Evolutionary conservation across 2,888 invertebrate species (phyloP).

Genomic region (Cheilosia soror): DNA sequence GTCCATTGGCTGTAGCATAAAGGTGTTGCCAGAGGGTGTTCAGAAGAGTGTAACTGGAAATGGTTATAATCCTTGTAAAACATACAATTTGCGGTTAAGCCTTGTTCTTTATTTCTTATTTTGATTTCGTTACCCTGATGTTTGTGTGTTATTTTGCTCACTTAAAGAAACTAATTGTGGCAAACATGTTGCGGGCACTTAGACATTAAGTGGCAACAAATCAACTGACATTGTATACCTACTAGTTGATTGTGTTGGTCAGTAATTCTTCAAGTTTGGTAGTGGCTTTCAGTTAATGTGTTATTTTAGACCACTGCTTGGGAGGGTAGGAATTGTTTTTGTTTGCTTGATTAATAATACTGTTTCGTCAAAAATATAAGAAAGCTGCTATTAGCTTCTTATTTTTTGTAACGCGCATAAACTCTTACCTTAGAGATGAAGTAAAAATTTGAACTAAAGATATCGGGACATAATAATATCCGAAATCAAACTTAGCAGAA

Average conservation of each 20-base stretch:
- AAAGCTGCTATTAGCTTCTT: too few species aligned
- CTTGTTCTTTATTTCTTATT: not conserved
- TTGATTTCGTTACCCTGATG: not conserved
- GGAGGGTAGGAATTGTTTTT: too few species aligned
- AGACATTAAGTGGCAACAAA: constrained; percentile 20
- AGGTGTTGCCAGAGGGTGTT: constrained; percentile 21
- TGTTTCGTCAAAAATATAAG: too few species aligned
- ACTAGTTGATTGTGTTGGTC: not conserved
- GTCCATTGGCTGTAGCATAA: constrained; percentile 26
- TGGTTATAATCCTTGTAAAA: constrained; percentile 8
- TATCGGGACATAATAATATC: too few species aligned
- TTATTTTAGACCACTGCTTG: too few species aligned
- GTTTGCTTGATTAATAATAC: too few species aligned
- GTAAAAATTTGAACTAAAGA: too few species aligned
- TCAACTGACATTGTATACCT: constrained; percentile 3
- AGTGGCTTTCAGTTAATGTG: not conserved
- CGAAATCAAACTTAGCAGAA: too few species aligned
- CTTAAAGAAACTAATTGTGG: constrained; percentile 43
- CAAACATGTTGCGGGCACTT: constrained; percentile 26
- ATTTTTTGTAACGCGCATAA: too few species aligned
- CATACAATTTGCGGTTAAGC: constrained; percentile 29
- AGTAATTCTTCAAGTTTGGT: not conserved
- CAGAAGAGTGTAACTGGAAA: constrained; percentile 8
- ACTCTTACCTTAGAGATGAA: too few species aligned
- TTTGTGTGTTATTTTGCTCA: constrained; percentile 14